Percentiles rank a stretch among this genome's conserved stretches.
Conservation (phyloP, 1,140 invertebrate genomes). For the Ostrea denselamellosa region DNA sequence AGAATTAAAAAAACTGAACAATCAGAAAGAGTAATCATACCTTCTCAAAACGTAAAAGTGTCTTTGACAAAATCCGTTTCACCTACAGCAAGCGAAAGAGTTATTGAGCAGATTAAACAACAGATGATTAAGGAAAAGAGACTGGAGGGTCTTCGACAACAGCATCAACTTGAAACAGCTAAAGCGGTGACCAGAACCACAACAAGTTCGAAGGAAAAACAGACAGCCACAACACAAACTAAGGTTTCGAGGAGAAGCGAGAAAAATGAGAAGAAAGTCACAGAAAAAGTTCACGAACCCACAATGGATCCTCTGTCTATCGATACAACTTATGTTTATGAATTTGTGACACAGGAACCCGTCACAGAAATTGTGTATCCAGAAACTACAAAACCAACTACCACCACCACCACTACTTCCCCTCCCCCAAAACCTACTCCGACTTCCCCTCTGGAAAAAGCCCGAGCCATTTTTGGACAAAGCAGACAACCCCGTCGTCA, state of each 20-base stretch:
- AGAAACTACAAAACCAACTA: neutral
- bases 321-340: slow-evolving; percentile 4
- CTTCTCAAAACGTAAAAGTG: neutral
- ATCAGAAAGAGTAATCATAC: neutral
- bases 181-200: neutral
- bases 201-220: neutral
- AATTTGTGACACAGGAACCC: slow-evolving; percentile 21
- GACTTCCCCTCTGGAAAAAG: neutral
- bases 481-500: neutral
- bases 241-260: neutral
- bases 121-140: neutral
- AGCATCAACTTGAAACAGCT: neutral
- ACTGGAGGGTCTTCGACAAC: neutral
- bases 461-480: neutral
- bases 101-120: slow-evolving; percentile 6
- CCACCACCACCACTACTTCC: neutral
- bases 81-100: slow-evolving; percentile 6
- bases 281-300: neutral
- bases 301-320: neutral
- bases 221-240: neutral
- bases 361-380: slow-evolving; percentile 5
- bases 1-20: neutral
- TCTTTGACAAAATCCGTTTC: neutral
- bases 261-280: neutral
- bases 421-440: neutral